Evolutionary conservation across 1,140 invertebrate species (phyloP).

Genomic region (Paraescarpia echinospica): DNA sequence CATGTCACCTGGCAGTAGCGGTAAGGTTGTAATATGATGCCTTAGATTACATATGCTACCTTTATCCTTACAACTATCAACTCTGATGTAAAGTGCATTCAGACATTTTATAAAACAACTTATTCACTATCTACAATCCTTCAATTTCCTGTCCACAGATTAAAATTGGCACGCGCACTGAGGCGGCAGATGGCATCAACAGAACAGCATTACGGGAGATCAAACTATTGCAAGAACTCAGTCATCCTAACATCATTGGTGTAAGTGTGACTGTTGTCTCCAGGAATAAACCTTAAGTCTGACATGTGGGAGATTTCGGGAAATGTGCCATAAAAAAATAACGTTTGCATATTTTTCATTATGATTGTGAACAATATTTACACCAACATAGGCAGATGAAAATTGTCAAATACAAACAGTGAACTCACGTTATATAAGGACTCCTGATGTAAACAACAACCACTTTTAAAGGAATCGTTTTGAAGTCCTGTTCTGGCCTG

Average conservation of each 20-base stretch:
- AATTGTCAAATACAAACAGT: too few relatives aligned
- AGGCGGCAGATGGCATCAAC: conserved; percentile 97
- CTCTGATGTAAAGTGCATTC: neutral
- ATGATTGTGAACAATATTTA: too few relatives aligned
- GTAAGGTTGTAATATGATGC: neutral
- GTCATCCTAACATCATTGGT: conserved; percentile 93
- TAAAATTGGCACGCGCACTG: conserved; percentile 90
- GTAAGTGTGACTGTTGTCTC: conserved; percentile 48
- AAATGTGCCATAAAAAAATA: too few relatives aligned
- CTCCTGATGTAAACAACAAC: too few relatives aligned
- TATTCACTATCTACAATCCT: neutral
- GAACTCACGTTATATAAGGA: too few relatives aligned
- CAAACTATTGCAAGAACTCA: conserved; percentile 93
- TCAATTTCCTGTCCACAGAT: conserved; percentile 67
- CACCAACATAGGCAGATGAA: too few relatives aligned
- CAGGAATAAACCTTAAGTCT: neutral
- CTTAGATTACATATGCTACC: neutral
- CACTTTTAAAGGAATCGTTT: too few relatives aligned
- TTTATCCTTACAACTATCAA: neutral
- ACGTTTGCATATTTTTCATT: too few relatives aligned
- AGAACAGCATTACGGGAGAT: conserved; percentile 97
- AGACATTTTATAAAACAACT: neutral
- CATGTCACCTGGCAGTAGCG: too few relatives aligned
- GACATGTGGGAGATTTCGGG: too few relatives aligned
- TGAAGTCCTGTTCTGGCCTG: too few relatives aligned